Percentiles rank a stretch among this genome's conserved stretches.
Conservation (phyloP, 2,888 invertebrate species). For the Drosophila mulleri region DNA sequence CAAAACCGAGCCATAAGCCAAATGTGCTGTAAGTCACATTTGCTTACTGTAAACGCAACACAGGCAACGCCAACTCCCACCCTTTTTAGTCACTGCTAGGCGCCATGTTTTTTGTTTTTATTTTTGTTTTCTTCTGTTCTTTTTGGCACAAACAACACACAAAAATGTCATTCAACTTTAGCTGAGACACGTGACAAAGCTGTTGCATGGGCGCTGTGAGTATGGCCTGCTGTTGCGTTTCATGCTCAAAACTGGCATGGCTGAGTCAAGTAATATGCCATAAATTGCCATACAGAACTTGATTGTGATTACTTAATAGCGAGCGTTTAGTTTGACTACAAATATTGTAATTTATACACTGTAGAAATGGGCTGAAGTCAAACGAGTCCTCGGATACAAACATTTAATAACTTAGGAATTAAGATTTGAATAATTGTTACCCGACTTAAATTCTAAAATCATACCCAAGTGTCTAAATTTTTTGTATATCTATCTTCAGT, state of each 20-base stretch:
- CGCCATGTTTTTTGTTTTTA: slow-evolving; percentile 19
- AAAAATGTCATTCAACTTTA: slow-evolving; percentile 78
- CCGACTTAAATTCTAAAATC: too few relatives aligned
- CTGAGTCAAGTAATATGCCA: slow-evolving; percentile 30
- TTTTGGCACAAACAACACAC: slow-evolving; percentile 45
- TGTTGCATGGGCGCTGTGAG: slow-evolving; percentile 24
- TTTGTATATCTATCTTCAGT: too few relatives aligned
- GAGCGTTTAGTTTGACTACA: slow-evolving; percentile 5
- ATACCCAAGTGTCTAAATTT: too few relatives aligned
- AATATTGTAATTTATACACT: background rate
- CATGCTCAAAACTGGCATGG: slow-evolving; percentile 70
- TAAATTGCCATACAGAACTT: slow-evolving; percentile 34
- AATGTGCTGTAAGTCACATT: slow-evolving; percentile 70
- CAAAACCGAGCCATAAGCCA: slow-evolving; percentile 48
- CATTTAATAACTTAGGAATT: background rate
- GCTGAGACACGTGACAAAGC: slow-evolving; percentile 39
- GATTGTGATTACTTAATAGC: slow-evolving; percentile 40
- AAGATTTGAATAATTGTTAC: too few relatives aligned
- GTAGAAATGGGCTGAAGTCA: too few relatives aligned
- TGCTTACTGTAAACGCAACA: slow-evolving; percentile 31
- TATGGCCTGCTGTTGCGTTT: slow-evolving; percentile 38
- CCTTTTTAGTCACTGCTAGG: slow-evolving; percentile 7
- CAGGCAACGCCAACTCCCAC: slow-evolving; percentile 1
- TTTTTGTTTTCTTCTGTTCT: background rate
- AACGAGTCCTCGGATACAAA: background rate